Percentiles rank a stretch among this genome's conserved stretches.
phyloP scores from a whole-genome alignment of 2,113 vertebrate genomes.

The Ophthalmotilapia sp. region DNA sequence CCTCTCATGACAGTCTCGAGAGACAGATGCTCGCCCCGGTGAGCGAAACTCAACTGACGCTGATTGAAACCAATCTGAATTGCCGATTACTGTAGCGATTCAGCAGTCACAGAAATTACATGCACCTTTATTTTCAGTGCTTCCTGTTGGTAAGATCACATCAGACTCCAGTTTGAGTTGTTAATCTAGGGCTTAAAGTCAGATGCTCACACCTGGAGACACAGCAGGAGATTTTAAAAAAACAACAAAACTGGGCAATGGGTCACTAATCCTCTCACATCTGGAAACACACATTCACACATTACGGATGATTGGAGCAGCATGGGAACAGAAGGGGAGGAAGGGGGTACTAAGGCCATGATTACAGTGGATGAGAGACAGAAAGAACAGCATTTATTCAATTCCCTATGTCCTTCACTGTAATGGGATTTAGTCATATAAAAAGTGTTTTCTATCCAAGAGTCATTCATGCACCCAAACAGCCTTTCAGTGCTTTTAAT shows the following conservation, averaged over 20 bases:
- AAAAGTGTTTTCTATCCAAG: conserved; percentile 53
- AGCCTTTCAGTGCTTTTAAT: conserved; percentile 66
- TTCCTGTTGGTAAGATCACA: not conserved
- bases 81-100: not conserved
- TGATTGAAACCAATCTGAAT: not conserved
- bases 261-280: conserved; percentile 12
- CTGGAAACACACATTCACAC: not conserved
- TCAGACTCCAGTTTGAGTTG: not conserved
- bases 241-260: not conserved
- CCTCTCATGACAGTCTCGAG: not conserved
- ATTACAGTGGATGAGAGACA: conserved; percentile 32
- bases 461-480: conserved; percentile 2
- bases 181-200: not conserved
- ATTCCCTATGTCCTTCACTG: conserved; percentile 39
- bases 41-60: not conserved
- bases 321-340: not conserved
- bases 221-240: not conserved
- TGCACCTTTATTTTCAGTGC: not conserved
- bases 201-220: not conserved
- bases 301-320: conserved; percentile 21
- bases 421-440: conserved; percentile 54
- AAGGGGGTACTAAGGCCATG: conserved; percentile 57
- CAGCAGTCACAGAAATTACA: not conserved
- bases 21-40: not conserved
- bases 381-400: conserved; percentile 45